Evolutionary conservation across 2,888 invertebrate species (phyloP), one percentile per base, ranked within the genome.

Genomic region (Arctia plantaginis): DNA sequence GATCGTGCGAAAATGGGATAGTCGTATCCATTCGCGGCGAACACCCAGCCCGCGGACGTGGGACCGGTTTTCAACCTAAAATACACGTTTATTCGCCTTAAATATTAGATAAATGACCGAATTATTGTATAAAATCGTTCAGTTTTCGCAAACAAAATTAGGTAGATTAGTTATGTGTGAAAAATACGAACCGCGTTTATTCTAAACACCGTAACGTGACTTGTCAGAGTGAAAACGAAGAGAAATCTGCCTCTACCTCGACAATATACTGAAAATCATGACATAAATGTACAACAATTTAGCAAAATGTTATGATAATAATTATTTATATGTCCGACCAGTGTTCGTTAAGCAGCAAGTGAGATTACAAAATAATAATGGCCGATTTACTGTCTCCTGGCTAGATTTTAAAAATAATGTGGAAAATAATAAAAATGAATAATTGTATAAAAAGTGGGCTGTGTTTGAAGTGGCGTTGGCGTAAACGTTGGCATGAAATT

Each of bases 1-100:
- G 96, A 96, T 96, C 96, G 94, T 88, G 94, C 90, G 93, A 93
- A 93, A 95, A 93, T 93, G 94, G 95, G 94, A 94, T 94, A 93
- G 95, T 92, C 92, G 93, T 92, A 92, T 90, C 90, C 94, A 94
- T 92, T 95, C 94, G 95, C 94, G 94, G 93, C 93, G 92, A 91
- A 88, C 93, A 92, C 91, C 92, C 92, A 90, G 94, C 90, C 93
- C 93, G 95, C 93, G 93, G 90, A 93, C 92, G 94, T 93, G 91
- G 91, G 91, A 87, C 90, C 91, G 91, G 90, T 90, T 91, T 89
- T 90, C 89, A 91, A 90, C 90, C 90, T 91, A 89, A 91, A 92
- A 94, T 93, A 93, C 93, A 93, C 93, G 91, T 89, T 90, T 89
- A 89, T 84, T 91, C 87, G 88, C 90, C 90, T 92, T 90, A 88